Base-by-base conservation (phyloP, 30 jellyfish, hydroid and myxozoan genomes). In the Turritopsis rubra region DNA sequence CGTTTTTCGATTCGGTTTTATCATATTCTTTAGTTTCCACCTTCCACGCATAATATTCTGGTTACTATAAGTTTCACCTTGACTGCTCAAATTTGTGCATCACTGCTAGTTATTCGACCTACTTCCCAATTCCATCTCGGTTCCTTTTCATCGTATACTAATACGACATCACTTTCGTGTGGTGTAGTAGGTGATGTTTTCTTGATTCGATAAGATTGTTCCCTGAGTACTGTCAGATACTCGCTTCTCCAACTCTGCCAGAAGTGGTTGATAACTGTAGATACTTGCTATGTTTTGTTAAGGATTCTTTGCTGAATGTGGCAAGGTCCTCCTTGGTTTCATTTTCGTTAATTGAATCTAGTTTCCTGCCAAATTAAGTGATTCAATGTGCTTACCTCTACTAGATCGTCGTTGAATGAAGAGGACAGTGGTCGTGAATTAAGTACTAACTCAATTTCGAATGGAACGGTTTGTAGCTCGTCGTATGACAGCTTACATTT, bases 401-500 rank as follows among this genome's bases (percentile, higher is more conserved):
- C 83, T 18, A 28, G 53, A 21, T 53, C 23, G 0, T 86, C 95
- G 28, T 71, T 85, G n/a, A 72, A 86, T 8, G 54, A 72, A 54
- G 79, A 81, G 16, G 86, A 52, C 23, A 86, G 30, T 0, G 95
- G 89, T 26, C 95, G 52, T n/a, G 21, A 4, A 9, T 72, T 86
- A 7, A 86, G 1, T 0, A 86, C 72, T 5, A 89, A 53, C 71
- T 86, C 95, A 9, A 79, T 54, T 73, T 86, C 95, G 27, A 52
- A 53, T 52, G 79, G 60, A 24, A 31, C 53, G 1, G 95, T 86
- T 28, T 29, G 17, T 41, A 86, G 66, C 75, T 79, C 95, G 26
- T 53, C 72, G 28, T n/a, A 30, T 18, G 87, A 30, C 28, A 79
- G 66, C 29, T 29, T 79, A 18, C 89, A 72, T 28, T 80, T 71